These are phyloP conservation scores for Drosophila pallidifrons DNA, from an alignment of 1,140 invertebrate genomes.

Conservation along the genomic window DNA sequence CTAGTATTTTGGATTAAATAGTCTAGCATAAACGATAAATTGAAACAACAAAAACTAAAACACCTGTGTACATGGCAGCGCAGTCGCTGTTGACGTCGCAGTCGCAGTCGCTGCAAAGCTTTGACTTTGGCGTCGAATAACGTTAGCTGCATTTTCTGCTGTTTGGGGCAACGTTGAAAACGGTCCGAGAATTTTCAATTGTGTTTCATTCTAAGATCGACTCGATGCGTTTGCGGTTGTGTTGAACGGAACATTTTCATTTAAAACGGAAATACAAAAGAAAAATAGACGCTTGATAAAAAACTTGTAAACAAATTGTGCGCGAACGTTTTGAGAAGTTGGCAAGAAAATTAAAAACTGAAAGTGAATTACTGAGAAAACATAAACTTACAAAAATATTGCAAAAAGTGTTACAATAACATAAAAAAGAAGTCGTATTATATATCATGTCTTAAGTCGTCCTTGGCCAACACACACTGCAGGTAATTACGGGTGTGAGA, in stretches of 20 bases:
- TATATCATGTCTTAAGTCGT: constrained; percentile 47
- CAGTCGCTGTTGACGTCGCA: constrained; percentile 43
- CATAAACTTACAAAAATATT: background rate
- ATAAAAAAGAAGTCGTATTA: background rate
- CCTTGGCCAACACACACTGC: constrained; percentile 49
- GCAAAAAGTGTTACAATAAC: background rate
- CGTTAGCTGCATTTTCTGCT: constrained; percentile 38
- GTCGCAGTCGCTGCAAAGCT: constrained; percentile 56
- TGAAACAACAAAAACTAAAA: constrained; percentile 66
- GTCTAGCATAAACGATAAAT: constrained; percentile 64
- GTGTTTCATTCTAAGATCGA: constrained; percentile 76
- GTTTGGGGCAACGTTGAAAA: constrained; percentile 59
- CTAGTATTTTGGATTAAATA: constrained; percentile 52
- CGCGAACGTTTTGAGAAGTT: constrained; percentile 14
- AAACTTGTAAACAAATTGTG: background rate
- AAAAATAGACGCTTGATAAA: background rate
- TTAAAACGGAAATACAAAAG: constrained; percentile 17
- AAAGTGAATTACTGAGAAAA: constrained; percentile 9
- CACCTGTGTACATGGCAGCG: constrained; percentile 75
- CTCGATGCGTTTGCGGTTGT: constrained; percentile 64
- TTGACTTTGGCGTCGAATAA: constrained; percentile 49
- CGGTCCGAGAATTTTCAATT: constrained; percentile 61
- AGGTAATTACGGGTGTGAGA: constrained; percentile 63
- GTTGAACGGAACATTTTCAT: constrained; percentile 13
- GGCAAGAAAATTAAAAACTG: background rate